Evolutionary conservation across 2,797 vertebrate genomes (phyloP), one percentile per base, ranked within the genome.

Genomic region (Pogoniulus pusillus): DNA sequence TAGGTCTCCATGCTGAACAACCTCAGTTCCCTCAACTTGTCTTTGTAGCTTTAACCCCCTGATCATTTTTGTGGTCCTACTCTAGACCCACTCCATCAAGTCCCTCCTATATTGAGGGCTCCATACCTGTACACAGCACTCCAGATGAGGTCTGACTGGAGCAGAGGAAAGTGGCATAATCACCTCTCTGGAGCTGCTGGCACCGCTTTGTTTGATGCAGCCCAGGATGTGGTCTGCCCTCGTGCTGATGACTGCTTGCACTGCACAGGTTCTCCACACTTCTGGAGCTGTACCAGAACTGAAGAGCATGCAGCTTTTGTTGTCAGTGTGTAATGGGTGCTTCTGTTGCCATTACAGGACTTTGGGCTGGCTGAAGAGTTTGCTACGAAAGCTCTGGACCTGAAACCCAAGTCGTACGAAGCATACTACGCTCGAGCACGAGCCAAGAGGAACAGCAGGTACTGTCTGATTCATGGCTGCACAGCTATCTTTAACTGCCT

Each of bases 371-470:
- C 99, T 53, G 99, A 99, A 91, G 99, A 99, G 95, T 99, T 99
- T 97, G 99, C 99, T 88, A 98, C 98, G 82, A 99, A 99, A 97
- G 99, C 99, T 12, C 91, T 99, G 86, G 99, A 99, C 96, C 96
- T 99, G 97, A 99, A 99, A 96, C 98, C 99, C 64, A 99, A 98
- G 95, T 99, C 98, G 75, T 99, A 99, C 0, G 99, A 99, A 97
- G 99, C 99, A 20, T 99, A 98, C 96, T 99, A 99, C 5, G 99
- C 99, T 27, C 98, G 99, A n/a, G 99, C 99, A 18, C 97, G 99
- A 96, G 99, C 99, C 16, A 99, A 99, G 96, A 98, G 99, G 86
- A 99, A 98, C 97, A 99, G 99, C 99, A 99, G 99, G 99, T 99
- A 98, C 92, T 24, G n/a, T n/a, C n/a, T 29, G 20, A 27, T 41